A percentile compares a stretch with the other conserved stretches of the same genome.
phyloP scores from a whole-genome alignment of 2,797 vertebrate species.

The Muscicapa striata region DNA sequence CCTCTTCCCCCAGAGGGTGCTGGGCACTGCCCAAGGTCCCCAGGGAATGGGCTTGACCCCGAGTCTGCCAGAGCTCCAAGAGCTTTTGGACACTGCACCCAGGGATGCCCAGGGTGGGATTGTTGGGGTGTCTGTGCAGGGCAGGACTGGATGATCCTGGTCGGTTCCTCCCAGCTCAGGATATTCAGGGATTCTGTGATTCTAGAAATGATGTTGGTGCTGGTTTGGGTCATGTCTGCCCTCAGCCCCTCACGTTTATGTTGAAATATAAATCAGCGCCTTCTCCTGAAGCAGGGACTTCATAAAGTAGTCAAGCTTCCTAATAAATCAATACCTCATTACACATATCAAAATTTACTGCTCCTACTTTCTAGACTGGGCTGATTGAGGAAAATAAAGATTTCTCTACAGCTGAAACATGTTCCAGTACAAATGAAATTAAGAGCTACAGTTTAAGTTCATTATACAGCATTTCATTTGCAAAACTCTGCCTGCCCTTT shows the following conservation, averaged over 20 bases:
- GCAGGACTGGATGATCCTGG: not conserved
- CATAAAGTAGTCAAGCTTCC: not conserved
- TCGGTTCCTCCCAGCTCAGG: not conserved
- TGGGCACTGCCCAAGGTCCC: not conserved
- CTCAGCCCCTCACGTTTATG: fast-evolving
- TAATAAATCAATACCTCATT: not conserved
- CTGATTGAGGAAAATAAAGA: not conserved
- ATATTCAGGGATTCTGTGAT: not conserved
- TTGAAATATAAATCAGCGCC: not conserved
- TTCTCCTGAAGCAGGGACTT: not conserved
- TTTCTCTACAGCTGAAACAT: not conserved
- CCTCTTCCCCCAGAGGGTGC: not conserved
- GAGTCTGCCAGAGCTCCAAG: not conserved
- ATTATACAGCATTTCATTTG: not conserved
- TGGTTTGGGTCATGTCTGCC: not conserved
- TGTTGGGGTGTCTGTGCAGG: not conserved
- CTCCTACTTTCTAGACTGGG: not conserved
- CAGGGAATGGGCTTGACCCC: not conserved
- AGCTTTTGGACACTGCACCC: fast-evolving
- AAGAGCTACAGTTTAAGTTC: not conserved
- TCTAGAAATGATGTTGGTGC: not conserved
- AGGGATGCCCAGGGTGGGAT: not conserved
- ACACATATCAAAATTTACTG: not conserved
- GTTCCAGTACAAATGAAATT: not conserved
- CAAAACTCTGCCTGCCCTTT: not conserved